These are phyloP conservation scores for Anoura caudifer DNA, from an alignment of 2,113 vertebrate genomes.

Conservation along the genomic window DNA sequence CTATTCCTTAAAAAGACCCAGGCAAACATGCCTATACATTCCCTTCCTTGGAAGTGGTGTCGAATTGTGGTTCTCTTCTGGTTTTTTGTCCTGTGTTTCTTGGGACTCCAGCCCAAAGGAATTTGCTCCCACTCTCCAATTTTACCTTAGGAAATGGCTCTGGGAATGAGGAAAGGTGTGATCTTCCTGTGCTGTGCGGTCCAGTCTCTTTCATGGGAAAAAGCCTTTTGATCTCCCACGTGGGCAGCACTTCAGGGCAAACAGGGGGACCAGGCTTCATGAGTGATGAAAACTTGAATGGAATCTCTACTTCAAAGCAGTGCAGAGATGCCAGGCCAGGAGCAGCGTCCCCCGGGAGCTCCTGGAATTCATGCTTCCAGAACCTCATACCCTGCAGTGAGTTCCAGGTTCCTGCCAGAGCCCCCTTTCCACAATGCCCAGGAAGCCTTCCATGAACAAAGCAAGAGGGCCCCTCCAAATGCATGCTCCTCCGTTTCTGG, in stretches of 20 bases:
- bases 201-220: not conserved
- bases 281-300: not conserved
- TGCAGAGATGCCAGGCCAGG: rapidly evolving
- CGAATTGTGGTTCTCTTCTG: not conserved
- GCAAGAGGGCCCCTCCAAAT: not conserved
- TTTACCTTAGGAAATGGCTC: not conserved
- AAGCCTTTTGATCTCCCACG: not conserved
- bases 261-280: not conserved
- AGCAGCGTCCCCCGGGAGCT: not conserved
- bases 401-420: not conserved
- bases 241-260: not conserved
- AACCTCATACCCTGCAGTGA: not conserved
- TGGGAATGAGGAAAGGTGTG: not conserved
- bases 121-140: not conserved
- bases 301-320: not conserved
- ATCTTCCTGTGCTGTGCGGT: not conserved
- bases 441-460: not conserved
- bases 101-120: not conserved
- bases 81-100: not conserved
- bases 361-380: not conserved
- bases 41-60: not conserved
- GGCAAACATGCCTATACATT: not conserved
- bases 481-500: rapidly evolving
- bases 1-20: not conserved
- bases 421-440: rapidly evolving